phyloP scores from a whole-genome alignment of 1,140 invertebrate species.

The Bicyclus anynana region DNA sequence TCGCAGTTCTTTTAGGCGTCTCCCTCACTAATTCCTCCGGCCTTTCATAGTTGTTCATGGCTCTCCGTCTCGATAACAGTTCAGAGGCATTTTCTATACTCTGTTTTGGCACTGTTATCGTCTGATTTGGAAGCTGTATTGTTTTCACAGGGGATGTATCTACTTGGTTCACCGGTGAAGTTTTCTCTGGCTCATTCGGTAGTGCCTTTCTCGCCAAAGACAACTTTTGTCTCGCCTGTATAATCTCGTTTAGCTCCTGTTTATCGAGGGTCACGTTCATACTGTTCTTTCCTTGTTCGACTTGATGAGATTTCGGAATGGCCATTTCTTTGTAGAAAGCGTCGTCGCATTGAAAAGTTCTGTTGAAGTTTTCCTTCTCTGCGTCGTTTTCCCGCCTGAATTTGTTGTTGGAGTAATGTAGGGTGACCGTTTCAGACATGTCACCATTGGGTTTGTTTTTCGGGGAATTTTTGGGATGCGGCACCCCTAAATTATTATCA shows the following conservation, averaged over 20 bases:
- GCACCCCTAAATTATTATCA: slow-evolving; percentile 42
- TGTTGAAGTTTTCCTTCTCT: slow-evolving; percentile 63
- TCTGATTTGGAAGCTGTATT: slow-evolving; percentile 65
- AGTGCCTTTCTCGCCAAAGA: slow-evolving; percentile 61
- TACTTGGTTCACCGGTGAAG: slow-evolving; percentile 31
- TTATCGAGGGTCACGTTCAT: slow-evolving; percentile 68
- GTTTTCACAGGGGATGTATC: slow-evolving; percentile 51
- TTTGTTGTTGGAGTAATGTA: slow-evolving; percentile 62
- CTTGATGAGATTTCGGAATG: slow-evolving; percentile 30
- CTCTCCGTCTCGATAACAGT: slow-evolving; percentile 56
- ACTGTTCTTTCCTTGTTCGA: slow-evolving; percentile 54
- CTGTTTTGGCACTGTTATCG: slow-evolving; percentile 58
- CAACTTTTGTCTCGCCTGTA: slow-evolving; percentile 65
- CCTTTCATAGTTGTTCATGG: slow-evolving; percentile 41
- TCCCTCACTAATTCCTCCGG: slow-evolving; percentile 48
- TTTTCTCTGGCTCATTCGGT: slow-evolving; percentile 51
- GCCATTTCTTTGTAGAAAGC: slow-evolving; percentile 67
- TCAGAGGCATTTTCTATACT: slow-evolving; percentile 67
- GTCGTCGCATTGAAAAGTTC: slow-evolving; percentile 58
- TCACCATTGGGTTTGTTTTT: slow-evolving; percentile 46
- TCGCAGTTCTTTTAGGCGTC: slow-evolving; percentile 66
- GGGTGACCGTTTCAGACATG: slow-evolving; percentile 62
- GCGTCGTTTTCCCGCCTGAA: slow-evolving; percentile 49
- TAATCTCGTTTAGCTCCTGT: slow-evolving; percentile 69
- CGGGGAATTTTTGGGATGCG: slow-evolving; percentile 30